Base-by-base conservation (phyloP, 1,140 invertebrate species). In the Caenorhabditis tropicalis region DNA sequence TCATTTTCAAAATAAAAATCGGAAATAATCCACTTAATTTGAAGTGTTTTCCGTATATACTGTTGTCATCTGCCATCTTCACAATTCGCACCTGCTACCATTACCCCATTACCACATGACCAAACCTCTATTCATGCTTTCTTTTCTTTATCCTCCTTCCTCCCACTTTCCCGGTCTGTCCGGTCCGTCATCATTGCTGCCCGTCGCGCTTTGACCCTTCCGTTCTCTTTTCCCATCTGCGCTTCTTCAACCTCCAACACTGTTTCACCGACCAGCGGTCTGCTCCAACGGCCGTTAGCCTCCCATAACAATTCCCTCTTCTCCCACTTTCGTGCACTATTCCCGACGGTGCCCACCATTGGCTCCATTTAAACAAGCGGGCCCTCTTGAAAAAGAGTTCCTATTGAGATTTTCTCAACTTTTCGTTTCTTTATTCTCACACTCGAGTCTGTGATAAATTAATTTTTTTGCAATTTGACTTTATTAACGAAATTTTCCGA, bases 351-450 rank as follows among this genome's bases (percentile, higher is more conserved):
- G 65, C 65, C 36, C 36, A 74, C 33, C 65, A 33, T 43, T n/a
- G 58, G 29, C 58, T 65, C 33, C 58, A 65, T 65, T 65, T 65
- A 65, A 65, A 65, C 58, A 74, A 15, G 33, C 36, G 36, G 65
- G 36, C 65, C 65, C 65, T 74, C 65, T 74, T 74, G 65, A 74
- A n/a, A 27, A 58, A 74, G 33, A 74, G 65, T 74, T 74, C 65
- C n/a, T 43, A 36, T 74, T n/a, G n/a, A n/a, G n/a, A n/a, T 74
- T 21, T 31, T 12, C 33, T 39, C 43, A 24, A 43, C 36, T 74
- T 74, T 36, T 65, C 58, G 58, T 65, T 65, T 65, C 58, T 39
- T 15, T 27, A 39, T n/a, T 36, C 33, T 65, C 31, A 65, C 29
- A 36, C 31, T 16, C 53, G 7, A 12, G 12, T 56, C 10, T 27